A percentile compares a stretch with the other conserved stretches of the same genome.
Evolutionary conservation across 2,888 invertebrate species (phyloP).

Genomic region (Agrotis clavis): DNA sequence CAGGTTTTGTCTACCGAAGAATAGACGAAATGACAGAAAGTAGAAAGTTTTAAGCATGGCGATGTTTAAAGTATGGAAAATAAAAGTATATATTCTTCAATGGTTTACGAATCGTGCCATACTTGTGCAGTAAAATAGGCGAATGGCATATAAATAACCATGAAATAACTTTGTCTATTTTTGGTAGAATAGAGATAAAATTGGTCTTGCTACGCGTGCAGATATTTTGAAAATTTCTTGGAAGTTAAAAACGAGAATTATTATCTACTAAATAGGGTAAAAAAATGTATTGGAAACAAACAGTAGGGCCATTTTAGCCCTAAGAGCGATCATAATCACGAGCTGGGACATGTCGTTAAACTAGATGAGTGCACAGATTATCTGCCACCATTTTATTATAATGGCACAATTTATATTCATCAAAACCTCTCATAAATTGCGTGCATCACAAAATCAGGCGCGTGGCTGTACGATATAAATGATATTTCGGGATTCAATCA

Average conservation of each 20-base stretch:
- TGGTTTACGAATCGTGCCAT: too few relatives aligned
- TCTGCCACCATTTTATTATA: constrained; percentile 63
- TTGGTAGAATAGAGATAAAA: too few relatives aligned
- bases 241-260: not conserved
- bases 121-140: too few relatives aligned
- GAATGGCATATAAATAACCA: too few relatives aligned
- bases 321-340: constrained; percentile 46
- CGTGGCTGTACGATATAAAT: constrained; percentile 44
- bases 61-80: too few relatives aligned
- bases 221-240: too few relatives aligned
- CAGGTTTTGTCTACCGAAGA: too few relatives aligned
- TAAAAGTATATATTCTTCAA: too few relatives aligned
- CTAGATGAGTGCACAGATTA: constrained; percentile 70
- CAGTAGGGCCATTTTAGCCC: constrained; percentile 9
- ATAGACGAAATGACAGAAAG: too few relatives aligned
- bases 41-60: too few relatives aligned
- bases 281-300: constrained; percentile 43
- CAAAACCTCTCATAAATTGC: constrained; percentile 72
- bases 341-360: constrained; percentile 68
- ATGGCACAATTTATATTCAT: constrained; percentile 73
- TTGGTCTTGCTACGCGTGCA: too few relatives aligned
- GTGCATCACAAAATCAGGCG: constrained; percentile 49
- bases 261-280: not conserved
- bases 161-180: too few relatives aligned
- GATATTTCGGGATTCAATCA: constrained; percentile 56